Conservation (phyloP, 2,888 invertebrate genomes). For the Lottia gigantea region DNA sequence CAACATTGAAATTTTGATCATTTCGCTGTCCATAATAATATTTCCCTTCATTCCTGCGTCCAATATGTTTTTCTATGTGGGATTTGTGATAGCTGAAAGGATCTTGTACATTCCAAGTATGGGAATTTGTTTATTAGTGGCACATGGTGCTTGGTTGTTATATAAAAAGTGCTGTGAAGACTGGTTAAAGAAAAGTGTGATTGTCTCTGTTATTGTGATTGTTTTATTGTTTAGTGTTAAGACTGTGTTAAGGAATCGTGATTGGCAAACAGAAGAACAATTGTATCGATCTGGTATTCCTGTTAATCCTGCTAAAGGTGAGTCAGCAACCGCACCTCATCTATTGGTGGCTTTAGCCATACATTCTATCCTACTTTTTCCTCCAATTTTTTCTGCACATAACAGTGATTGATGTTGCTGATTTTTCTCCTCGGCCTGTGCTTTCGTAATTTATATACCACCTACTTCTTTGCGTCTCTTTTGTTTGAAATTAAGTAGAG, state of each 20-base stretch:
- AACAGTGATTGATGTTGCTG: no score
- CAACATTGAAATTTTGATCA: slow-evolving; percentile 44
- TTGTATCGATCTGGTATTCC: slow-evolving; percentile 89
- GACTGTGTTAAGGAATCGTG: slow-evolving; percentile 85
- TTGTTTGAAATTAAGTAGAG: no score
- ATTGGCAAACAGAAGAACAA: slow-evolving; percentile 93
- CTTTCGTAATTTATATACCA: no score
- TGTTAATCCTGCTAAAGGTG: slow-evolving; percentile 98
- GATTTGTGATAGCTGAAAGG: slow-evolving; percentile 97
- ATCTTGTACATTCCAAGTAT: slow-evolving; percentile 96
- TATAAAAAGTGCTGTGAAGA: slow-evolving; percentile 33
- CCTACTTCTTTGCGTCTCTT: no score
- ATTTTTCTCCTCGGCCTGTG: no score
- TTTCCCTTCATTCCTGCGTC: slow-evolving; percentile 95
- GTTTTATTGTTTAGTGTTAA: slow-evolving; percentile 70
- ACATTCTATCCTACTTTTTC: no score
- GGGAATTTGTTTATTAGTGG: slow-evolving; percentile 90
- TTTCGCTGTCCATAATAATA: slow-evolving; percentile 78
- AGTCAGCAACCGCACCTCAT: slow-evolving; percentile 49
- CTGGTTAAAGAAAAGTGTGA: slow-evolving; percentile 29
- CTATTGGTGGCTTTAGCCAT: no score
- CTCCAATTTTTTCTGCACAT: no score
- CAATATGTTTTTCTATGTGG: slow-evolving; percentile 96
- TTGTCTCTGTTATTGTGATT: slow-evolving; percentile 40
- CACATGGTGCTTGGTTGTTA: slow-evolving; percentile 66